Percentiles rank a stretch among this genome's conserved stretches.
Conservation (phyloP, 2,888 invertebrate species). For the Pollenia labialis region DNA sequence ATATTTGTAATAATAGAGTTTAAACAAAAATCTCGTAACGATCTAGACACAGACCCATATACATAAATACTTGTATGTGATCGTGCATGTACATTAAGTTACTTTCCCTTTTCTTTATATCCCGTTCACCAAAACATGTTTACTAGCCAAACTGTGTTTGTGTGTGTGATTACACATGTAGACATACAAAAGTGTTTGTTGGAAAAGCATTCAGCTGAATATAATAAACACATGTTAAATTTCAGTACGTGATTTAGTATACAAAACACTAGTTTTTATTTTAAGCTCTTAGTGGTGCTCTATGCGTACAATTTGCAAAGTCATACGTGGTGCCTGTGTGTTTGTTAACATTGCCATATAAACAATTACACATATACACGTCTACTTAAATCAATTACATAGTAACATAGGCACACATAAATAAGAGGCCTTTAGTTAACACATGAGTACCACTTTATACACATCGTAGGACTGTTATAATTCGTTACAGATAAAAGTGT, state of each 20-base stretch:
- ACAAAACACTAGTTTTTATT: not conserved
- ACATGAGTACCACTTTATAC: not conserved
- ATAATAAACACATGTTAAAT: slow-evolving; percentile 66
- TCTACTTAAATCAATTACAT: not conserved
- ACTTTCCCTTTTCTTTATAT: not conserved
- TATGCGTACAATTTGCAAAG: not conserved
- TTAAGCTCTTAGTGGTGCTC: not conserved
- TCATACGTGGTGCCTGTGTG: slow-evolving; percentile 20
- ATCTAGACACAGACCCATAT: no score
- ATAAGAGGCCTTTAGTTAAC: slow-evolving; percentile 31
- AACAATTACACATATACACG: not conserved
- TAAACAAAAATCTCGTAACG: no score
- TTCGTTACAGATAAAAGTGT: no score
- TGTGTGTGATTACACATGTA: not conserved
- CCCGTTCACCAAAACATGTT: not conserved
- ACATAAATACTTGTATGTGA: no score
- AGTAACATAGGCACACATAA: slow-evolving; percentile 10
- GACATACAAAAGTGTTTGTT: not conserved
- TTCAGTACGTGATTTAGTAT: slow-evolving; percentile 54
- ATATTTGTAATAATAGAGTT: no score
- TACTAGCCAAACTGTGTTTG: not conserved
- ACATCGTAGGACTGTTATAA: not conserved
- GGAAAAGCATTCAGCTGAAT: slow-evolving; percentile 56
- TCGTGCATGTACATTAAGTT: not conserved
- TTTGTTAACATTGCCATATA: not conserved